Base-by-base conservation (phyloP, 2,888 invertebrate species). In the Lordiphosa andalusiaca region DNA sequence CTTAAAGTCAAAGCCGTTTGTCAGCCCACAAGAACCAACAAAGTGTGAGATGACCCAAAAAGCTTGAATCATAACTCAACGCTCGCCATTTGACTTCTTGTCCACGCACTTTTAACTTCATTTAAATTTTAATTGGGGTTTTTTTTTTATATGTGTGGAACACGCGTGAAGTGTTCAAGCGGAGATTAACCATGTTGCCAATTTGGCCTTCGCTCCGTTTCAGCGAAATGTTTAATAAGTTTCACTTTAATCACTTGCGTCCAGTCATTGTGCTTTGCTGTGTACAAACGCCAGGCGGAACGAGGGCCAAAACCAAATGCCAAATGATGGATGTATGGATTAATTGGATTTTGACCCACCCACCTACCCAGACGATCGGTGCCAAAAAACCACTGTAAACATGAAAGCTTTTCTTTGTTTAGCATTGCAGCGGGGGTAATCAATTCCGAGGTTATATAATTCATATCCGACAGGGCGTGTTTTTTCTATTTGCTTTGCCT, bases 161-260 rank as follows among this genome's bases (percentile, higher is more conserved):
- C 40, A 30, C 30, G 10, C 30, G 30, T 30, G 1, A 40, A 40
- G 40, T 30, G 30, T 44, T 13, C 30, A 30, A 30, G 13, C 10
- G 10, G 1, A 12, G 25, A 30, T 30, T 7, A n/a, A 23, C 10
- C 13, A n/a, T n/a, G 42, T 30, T 23, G 36, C 16, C 23, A 47
- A 59, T 50, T 75, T 39, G 65, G 63, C 73, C 69, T 65, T 62
- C 63, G 61, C 7, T 57, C 6, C 23, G 38, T 47, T 51, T 30
- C 41, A 50, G 56, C 58, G 59, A 59, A 80, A 57, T 55, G 41
- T 54, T 54, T 50, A 55, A 57, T 60, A 58, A 53, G 60, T 67
- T 76, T 70, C 74, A 65, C 59, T 63, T 65, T 51, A 53, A 62
- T 67, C 55, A 5, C 16, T 16, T 16, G 13, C 25, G 16, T 48